phyloP scores from a whole-genome alignment of 2,888 invertebrate species.

The Gisinianus flammeolus region DNA sequence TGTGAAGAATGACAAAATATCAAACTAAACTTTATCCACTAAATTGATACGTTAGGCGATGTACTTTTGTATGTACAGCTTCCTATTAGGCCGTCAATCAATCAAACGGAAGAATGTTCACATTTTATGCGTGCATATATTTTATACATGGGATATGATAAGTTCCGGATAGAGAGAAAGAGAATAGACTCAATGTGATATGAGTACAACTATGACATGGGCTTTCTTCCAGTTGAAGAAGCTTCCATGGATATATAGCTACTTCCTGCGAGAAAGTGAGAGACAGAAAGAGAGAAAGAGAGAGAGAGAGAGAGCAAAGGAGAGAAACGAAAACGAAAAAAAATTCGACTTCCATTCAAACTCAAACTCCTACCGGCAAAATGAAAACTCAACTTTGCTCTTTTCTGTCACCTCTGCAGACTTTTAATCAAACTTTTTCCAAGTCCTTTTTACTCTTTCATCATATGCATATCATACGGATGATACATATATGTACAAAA shows the following conservation, averaged over 20 bases:
- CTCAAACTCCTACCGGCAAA: constrained; percentile 22
- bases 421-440: constrained; percentile 20
- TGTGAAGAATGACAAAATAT: neutral
- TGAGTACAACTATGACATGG: too few species aligned
- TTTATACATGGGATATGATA: too few species aligned
- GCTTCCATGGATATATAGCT: too few species aligned
- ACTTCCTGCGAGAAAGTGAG: neutral
- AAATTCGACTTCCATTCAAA: constrained; percentile 11
- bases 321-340: constrained; percentile 1
- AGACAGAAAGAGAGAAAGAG: neutral
- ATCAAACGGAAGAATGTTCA: neutral
- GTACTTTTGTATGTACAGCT: neutral
- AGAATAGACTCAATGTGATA: too few species aligned
- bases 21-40: neutral
- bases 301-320: neutral
- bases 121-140: too few species aligned
- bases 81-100: neutral
- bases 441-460: neutral
- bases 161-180: too few species aligned
- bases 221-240: neutral
- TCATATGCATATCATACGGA: constrained; percentile 3
- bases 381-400: constrained; percentile 28
- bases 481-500: neutral
- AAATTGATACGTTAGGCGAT: neutral
- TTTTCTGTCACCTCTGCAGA: constrained; percentile 21